Conservation (phyloP, 2,888 invertebrate species). For the Campopleginae sp. region DNA sequence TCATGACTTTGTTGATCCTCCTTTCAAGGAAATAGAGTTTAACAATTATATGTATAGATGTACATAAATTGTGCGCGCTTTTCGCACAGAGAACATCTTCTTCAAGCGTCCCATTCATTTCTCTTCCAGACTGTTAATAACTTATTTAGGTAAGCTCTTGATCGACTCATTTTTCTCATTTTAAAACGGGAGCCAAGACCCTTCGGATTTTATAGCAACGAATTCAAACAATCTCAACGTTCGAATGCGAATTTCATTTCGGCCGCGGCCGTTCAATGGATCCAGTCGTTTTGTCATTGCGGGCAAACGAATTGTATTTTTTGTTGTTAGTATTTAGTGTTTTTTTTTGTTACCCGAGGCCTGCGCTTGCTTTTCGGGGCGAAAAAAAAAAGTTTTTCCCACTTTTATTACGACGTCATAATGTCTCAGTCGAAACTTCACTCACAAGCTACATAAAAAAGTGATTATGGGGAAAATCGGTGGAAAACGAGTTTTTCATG, state of each 20-base stretch:
- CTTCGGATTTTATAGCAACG: not conserved
- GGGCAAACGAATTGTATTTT: not conserved
- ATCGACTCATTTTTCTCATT: conserved; percentile 15
- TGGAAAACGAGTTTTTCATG: conserved; percentile 19
- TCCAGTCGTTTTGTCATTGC: not conserved
- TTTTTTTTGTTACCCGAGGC: not conserved
- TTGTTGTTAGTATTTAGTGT: not conserved
- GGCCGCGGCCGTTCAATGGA: not conserved
- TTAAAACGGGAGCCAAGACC: not conserved
- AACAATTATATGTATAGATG: conserved; percentile 34
- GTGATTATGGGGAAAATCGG: not conserved
- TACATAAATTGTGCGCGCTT: not conserved
- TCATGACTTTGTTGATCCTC: conserved; percentile 3
- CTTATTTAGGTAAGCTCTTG: conserved; percentile 21
- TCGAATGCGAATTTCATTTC: not conserved
- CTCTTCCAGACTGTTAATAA: conserved; percentile 7
- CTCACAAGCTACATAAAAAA: not conserved
- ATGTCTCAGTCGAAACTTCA: not conserved
- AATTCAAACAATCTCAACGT: not conserved
- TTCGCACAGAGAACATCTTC: not conserved
- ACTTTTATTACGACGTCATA: not conserved
- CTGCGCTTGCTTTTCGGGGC: not conserved
- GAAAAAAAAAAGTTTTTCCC: not conserved
- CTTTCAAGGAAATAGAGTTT: conserved; percentile 10
- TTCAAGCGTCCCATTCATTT: conserved; percentile 29